A percentile compares a stretch with the other conserved stretches of the same genome.
Evolutionary conservation across 2,888 invertebrate genomes (phyloP).

Genomic region (Polydrusus tereticollis): DNA sequence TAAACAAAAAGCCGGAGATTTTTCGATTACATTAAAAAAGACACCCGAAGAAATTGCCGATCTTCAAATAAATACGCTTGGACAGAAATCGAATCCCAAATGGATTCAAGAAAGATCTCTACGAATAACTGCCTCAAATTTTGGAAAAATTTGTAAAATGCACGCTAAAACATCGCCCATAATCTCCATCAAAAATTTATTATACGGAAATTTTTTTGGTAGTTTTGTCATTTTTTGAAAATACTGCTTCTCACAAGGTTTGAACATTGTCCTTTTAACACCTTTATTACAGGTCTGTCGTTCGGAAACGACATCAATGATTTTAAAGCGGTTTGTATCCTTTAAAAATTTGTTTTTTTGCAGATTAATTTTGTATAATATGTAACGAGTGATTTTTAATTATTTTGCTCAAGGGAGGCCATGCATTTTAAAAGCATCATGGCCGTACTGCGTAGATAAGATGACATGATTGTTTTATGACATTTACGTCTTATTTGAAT

Average conservation of each 20-base stretch:
- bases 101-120: slow-evolving; percentile 14
- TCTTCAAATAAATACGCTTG: not conserved
- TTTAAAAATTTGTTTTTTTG: not conserved
- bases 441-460: no score
- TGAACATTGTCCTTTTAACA: not conserved
- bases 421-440: no score
- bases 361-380: not conserved
- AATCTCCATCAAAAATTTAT: slow-evolving; percentile 22
- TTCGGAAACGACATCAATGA: not conserved
- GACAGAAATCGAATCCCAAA: not conserved
- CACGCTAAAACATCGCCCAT: not conserved
- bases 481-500: no score
- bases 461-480: no score
- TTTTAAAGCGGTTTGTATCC: not conserved
- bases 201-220: slow-evolving; percentile 30
- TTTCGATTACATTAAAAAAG: slow-evolving; percentile 1
- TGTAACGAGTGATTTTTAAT: no score
- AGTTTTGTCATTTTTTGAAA: no score
- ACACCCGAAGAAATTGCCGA: not conserved
- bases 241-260: no score
- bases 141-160: slow-evolving; percentile 42
- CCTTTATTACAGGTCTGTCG: not conserved
- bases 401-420: no score
- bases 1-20: not conserved
- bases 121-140: slow-evolving; percentile 24